phyloP scores from a whole-genome alignment of 2,888 invertebrate genomes.

The Blera fallax region DNA sequence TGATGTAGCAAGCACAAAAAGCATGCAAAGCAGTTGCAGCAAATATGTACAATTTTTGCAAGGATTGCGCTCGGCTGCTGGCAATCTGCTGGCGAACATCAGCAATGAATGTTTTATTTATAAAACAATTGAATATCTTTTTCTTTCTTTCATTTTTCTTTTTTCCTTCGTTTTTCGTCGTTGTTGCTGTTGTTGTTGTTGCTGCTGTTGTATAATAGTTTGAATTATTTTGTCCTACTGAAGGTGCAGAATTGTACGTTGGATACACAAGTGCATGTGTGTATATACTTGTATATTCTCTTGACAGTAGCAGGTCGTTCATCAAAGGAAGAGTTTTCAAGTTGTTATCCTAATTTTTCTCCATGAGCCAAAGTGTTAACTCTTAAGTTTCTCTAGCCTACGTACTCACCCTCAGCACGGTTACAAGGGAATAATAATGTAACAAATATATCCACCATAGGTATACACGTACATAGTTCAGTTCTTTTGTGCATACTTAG shows the following conservation, averaged over 20 bases:
- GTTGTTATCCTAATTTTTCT: conserved; percentile 72
- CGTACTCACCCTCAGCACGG: conserved; percentile 23
- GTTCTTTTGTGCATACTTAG: conserved; percentile 46
- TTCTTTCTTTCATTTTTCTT: no score
- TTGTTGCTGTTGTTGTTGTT: conserved; percentile 72
- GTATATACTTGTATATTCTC: conserved; percentile 19
- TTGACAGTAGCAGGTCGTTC: conserved; percentile 66
- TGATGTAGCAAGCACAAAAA: conserved; percentile 48
- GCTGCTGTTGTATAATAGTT: conserved; percentile 74
- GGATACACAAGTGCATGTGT: conserved; percentile 17
- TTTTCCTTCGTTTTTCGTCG: conserved; percentile 9
- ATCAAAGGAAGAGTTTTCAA: conserved; percentile 71
- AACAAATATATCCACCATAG: conserved; percentile 38
- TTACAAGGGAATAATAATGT: conserved; percentile 65
- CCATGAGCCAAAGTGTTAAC: conserved; percentile 70
- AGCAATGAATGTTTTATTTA: conserved; percentile 72
- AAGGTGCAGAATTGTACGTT: conserved; percentile 41
- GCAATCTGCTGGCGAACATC: conserved; percentile 67
- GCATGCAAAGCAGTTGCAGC: conserved; percentile 64
- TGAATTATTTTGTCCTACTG: conserved; percentile 71
- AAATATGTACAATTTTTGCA: conserved; percentile 66
- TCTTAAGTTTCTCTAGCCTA: conserved; percentile 61
- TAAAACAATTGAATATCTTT: conserved; percentile 71
- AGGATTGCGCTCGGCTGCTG: conserved; percentile 56
- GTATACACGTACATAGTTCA: conserved; percentile 2